Conservation (phyloP, 2,888 invertebrate species). For the Stenodera caucasica region DNA sequence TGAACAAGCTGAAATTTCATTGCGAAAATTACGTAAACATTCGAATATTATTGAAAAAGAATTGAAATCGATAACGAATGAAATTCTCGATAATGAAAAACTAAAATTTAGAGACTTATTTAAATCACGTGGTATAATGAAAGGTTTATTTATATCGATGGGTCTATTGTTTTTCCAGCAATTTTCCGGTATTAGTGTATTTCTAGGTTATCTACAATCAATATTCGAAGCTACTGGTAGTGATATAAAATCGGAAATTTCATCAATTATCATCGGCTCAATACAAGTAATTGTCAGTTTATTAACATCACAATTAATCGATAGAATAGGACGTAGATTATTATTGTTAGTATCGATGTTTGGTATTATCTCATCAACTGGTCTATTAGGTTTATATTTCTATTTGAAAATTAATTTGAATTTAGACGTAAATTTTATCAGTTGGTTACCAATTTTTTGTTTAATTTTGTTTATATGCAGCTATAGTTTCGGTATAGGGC, state of each 20-base stretch:
- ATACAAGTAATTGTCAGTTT: slow-evolving; percentile 73
- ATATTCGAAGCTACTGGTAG: slow-evolving; percentile 62
- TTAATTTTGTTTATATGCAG: slow-evolving; percentile 71
- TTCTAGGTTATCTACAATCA: slow-evolving; percentile 72
- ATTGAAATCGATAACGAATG: background rate
- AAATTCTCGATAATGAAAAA: background rate
- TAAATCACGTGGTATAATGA: slow-evolving; percentile 21
- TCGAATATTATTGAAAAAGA: slow-evolving; percentile 10
- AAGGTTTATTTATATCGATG: slow-evolving; percentile 51
- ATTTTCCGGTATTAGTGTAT: slow-evolving; percentile 69
- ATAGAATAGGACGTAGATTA: slow-evolving; percentile 71
- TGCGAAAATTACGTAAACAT: background rate
- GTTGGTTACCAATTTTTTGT: slow-evolving; percentile 71
- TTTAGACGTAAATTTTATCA: slow-evolving; percentile 44
- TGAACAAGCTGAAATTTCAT: background rate
- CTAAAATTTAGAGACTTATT: background rate
- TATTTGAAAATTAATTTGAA: slow-evolving; percentile 25
- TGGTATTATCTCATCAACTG: slow-evolving; percentile 63
- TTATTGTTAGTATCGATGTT: slow-evolving; percentile 70
- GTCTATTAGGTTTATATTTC: slow-evolving; percentile 36
- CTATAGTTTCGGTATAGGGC: slow-evolving; percentile 72
- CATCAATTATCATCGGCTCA: slow-evolving; percentile 74
- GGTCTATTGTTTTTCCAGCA: slow-evolving; percentile 48
- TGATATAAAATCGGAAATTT: slow-evolving; percentile 60
- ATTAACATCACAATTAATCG: slow-evolving; percentile 73